These are phyloP conservation scores for Maniola hyperantus DNA, from an alignment of 2,888 invertebrate genomes.

Conservation along the genomic window DNA sequence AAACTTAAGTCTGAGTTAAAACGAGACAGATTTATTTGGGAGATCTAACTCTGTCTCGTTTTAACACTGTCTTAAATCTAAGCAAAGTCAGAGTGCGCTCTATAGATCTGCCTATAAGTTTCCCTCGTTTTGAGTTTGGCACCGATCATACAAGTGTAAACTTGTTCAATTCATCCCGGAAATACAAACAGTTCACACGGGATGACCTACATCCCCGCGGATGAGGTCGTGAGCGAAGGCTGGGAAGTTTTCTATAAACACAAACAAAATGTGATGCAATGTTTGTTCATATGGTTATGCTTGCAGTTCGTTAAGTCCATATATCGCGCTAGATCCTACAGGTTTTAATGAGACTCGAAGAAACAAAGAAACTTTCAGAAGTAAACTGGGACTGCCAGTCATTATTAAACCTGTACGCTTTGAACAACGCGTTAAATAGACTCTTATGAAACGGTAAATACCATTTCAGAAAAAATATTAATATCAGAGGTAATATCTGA, in stretches of 20 bases:
- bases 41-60: too few species aligned
- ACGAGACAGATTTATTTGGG: too few species aligned
- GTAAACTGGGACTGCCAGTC: constrained; percentile 6
- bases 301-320: background rate
- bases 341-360: constrained; percentile 14
- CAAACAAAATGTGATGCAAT: background rate
- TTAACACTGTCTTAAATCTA: too few species aligned
- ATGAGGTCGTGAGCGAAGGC: background rate
- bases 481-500: background rate
- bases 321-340: background rate
- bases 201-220: background rate
- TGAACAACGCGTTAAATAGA: background rate
- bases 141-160: too few species aligned
- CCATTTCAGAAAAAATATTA: background rate
- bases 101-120: too few species aligned
- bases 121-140: too few species aligned
- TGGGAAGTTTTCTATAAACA: background rate
- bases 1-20: too few species aligned
- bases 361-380: constrained; percentile 8
- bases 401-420: background rate
- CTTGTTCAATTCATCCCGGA: too few species aligned
- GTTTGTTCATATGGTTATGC: background rate
- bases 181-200: too few species aligned
- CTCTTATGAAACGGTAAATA: background rate
- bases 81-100: too few species aligned